Conservation (phyloP, 1,140 invertebrate species). For the Helicoverpa zea region DNA sequence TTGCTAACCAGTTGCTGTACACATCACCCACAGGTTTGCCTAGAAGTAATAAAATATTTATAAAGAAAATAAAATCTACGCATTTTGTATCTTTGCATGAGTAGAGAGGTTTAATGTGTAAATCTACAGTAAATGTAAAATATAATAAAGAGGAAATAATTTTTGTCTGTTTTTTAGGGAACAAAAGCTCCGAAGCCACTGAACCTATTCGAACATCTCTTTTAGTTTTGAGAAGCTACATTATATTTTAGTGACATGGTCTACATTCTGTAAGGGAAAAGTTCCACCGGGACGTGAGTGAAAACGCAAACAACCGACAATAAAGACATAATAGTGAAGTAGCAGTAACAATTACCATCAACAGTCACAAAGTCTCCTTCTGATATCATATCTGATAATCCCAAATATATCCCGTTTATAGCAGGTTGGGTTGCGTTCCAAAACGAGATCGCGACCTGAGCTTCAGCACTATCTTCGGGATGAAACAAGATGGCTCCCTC, state of each 20-base stretch:
- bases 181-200: too few relatives aligned
- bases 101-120: too few relatives aligned
- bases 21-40: not conserved
- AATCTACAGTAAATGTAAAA: too few relatives aligned
- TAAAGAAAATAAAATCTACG: not conserved
- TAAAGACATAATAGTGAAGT: not conserved
- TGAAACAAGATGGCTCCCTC: slow-evolving; percentile 75
- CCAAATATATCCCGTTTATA: slow-evolving; percentile 65
- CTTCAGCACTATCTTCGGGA: slow-evolving; percentile 66
- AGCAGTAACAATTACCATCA: slow-evolving; percentile 56
- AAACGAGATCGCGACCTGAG: slow-evolving; percentile 56
- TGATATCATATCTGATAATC: slow-evolving; percentile 67
- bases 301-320: too few relatives aligned
- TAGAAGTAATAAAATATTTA: not conserved
- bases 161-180: too few relatives aligned
- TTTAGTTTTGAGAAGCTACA: too few relatives aligned
- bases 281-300: too few relatives aligned
- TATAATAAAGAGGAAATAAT: too few relatives aligned
- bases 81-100: too few relatives aligned
- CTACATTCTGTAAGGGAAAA: too few relatives aligned
- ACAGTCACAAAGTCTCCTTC: slow-evolving; percentile 74
- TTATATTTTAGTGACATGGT: too few relatives aligned
- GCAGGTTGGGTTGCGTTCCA: slow-evolving; percentile 67
- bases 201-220: too few relatives aligned
- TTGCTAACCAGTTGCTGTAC: not conserved